Percentiles rank a stretch among this genome's conserved stretches.
Evolutionary conservation across 92 coral and sea anemone genomes (phyloP).

Genomic region (Phenganax marumi): DNA sequence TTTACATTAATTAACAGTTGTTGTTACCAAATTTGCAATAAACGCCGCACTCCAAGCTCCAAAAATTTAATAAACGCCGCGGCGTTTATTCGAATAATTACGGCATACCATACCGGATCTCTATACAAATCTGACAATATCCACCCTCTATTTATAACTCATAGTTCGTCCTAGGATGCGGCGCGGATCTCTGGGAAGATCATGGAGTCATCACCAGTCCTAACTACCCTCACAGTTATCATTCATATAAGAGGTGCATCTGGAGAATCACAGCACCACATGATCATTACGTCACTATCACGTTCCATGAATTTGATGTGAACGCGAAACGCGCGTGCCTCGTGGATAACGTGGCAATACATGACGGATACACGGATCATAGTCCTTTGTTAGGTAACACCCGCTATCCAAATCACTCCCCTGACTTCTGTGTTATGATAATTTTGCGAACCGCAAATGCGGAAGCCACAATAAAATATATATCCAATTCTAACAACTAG

Average conservation of each 20-base stretch:
- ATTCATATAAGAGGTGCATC: constrained; percentile 67
- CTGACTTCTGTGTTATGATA: background rate
- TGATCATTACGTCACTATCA: constrained; percentile 69
- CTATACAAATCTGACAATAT: too few species aligned
- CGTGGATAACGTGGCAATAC: constrained; percentile 60
- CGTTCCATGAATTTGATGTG: constrained; percentile 74
- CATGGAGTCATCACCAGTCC: constrained; percentile 70
- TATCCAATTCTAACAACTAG: background rate
- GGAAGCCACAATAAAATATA: too few species aligned
- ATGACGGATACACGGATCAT: constrained; percentile 65
- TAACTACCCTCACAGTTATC: constrained; percentile 73
- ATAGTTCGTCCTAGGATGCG: constrained; percentile 62
- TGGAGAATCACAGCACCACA: constrained; percentile 79
- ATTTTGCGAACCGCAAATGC: too few species aligned
- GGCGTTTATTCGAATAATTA: too few species aligned
- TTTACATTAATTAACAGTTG: too few species aligned
- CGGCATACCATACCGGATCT: too few species aligned
- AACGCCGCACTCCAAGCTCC: too few species aligned
- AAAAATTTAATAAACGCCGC: too few species aligned
- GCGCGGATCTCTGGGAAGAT: constrained; percentile 63
- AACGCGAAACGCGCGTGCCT: constrained; percentile 69
- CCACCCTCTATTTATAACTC: too few species aligned
- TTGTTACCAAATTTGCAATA: too few species aligned
- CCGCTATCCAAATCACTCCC: background rate
- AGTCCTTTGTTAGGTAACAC: constrained; percentile 60